Evolutionary conservation across 2,113 vertebrate genomes (phyloP).

Genomic region (Syrmaticus mikado): DNA sequence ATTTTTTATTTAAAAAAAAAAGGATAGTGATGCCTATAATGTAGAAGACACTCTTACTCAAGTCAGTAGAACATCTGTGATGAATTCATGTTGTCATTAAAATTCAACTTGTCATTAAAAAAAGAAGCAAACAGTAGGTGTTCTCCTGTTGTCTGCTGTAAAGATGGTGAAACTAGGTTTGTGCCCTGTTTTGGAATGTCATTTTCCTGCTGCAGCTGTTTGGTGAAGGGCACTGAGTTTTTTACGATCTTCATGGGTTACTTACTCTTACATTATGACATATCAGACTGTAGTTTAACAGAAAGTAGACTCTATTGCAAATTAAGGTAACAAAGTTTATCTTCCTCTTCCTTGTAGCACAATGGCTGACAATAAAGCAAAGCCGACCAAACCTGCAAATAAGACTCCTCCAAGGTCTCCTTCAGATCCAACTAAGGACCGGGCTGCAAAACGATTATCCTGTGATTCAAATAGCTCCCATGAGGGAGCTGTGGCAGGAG

Average conservation of each 20-base stretch:
- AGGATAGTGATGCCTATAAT: not conserved
- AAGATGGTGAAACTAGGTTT: not conserved
- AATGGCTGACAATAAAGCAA: constrained; percentile 78
- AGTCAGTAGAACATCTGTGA: not conserved
- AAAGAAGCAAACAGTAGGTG: not conserved
- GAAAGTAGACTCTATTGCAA: not conserved
- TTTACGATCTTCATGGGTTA: not conserved
- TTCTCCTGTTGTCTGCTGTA: not conserved
- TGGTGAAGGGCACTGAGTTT: not conserved
- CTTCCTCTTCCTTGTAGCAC: constrained; percentile 49
- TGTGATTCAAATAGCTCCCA: constrained; percentile 85
- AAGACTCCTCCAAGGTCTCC: constrained; percentile 77
- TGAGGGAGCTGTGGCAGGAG: constrained; percentile 83
- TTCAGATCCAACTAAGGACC: constrained; percentile 72
- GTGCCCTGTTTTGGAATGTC: not conserved
- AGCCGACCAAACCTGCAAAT: constrained; percentile 58
- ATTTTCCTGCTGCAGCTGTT: not conserved
- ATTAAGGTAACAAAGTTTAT: not conserved
- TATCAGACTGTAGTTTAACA: not conserved
- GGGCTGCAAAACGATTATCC: constrained; percentile 69
- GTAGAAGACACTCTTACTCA: not conserved
- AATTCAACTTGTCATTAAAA: not conserved
- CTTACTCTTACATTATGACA: not conserved
- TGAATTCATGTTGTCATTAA: not conserved
- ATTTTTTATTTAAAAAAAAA: not conserved